Base-by-base conservation (phyloP, 2,888 invertebrate species). In the Coenonympha glycerion region DNA sequence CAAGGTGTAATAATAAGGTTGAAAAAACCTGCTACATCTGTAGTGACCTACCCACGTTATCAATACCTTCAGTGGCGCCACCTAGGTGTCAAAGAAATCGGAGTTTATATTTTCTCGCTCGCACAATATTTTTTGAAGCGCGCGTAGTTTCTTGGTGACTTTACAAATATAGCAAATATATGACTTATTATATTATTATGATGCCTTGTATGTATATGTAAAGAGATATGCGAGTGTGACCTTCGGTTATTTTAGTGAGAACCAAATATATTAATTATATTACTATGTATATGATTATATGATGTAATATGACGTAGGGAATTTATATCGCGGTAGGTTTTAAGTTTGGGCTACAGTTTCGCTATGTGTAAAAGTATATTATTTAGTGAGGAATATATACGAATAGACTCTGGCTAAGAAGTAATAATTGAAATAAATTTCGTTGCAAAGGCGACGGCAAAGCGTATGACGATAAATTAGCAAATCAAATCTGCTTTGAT, bases 251-350 rank as follows among this genome's bases (percentile, higher is more conserved):
- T 67, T 71, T 73, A 76, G 75, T 77, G 79, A 78, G 76, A 79
- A 81, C 82, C 82, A 81, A 81, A 81, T 80, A 79, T 76, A 71
- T 69, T 70, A 65, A 44, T 60, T 62, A 61, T 61, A 39, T 39
- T 39, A 39, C 22, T 9, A 26, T 26, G n/a, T 62, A 49, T 56
- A 52, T 40, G 21, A 22, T 40, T 33, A 49, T 33, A 46, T 44
- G 47, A 36, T 48, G 46, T 19, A 21, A 37, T 21, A n/a, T 26
- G n/a, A 13, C 5, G 47, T 47, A 48, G 33, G 41, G 47, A 28
- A 19, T 24, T 30, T 16, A 22, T 22, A 22, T 15, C 9, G 39
- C 39, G 22, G 22, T 39, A 39, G 39, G 3, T 39, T 19, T 24
- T 39, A 22, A 24, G 22, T 39, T n/a, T 39, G 15, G 39, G 39